phyloP scores from a whole-genome alignment of 1,140 invertebrate genomes.

The Drosophila mayri region DNA sequence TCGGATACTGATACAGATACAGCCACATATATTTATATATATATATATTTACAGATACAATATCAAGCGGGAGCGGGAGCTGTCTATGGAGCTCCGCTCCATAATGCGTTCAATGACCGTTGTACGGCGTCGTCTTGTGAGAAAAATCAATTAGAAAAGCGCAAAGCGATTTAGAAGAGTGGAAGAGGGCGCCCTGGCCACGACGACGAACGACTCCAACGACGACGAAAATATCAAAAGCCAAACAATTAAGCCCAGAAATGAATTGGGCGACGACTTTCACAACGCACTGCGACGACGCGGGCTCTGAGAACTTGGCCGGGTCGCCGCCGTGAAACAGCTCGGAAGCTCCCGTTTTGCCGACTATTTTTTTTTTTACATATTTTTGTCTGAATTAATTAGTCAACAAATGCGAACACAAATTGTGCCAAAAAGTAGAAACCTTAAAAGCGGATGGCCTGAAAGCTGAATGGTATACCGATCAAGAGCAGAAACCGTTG shows the following conservation, averaged over 20 bases:
- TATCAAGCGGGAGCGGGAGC: conserved; percentile 8
- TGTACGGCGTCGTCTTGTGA: conserved; percentile 47
- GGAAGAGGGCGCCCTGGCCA: conserved; percentile 25
- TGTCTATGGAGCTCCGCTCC: conserved; percentile 3
- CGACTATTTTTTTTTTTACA: background rate
- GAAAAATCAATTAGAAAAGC: conserved; percentile 82
- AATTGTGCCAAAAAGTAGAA: conserved; percentile 9
- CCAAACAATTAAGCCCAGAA: conserved; percentile 69
- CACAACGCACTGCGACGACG: conserved; percentile 42
- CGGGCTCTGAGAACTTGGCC: conserved; percentile 22
- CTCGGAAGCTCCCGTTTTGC: conserved; percentile 28
- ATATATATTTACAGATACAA: conserved; percentile 1
- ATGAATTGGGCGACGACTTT: conserved; percentile 64
- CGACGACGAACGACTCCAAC: conserved; percentile 12
- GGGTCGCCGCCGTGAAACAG: background rate
- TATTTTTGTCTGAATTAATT: conserved; percentile 61
- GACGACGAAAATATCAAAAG: conserved; percentile 48
- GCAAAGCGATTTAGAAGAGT: conserved; percentile 54
- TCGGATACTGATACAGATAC: conserved; percentile 13
- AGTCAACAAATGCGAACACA: conserved; percentile 35
- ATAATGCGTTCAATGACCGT: conserved; percentile 81
- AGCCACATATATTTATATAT: background rate
- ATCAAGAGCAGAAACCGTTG: conserved; percentile 17
- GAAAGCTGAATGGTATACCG: conserved; percentile 1
- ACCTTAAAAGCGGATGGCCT: conserved; percentile 19